Conservation (phyloP, 2,888 invertebrate genomes). For the Tenthredo distinguenda region DNA sequence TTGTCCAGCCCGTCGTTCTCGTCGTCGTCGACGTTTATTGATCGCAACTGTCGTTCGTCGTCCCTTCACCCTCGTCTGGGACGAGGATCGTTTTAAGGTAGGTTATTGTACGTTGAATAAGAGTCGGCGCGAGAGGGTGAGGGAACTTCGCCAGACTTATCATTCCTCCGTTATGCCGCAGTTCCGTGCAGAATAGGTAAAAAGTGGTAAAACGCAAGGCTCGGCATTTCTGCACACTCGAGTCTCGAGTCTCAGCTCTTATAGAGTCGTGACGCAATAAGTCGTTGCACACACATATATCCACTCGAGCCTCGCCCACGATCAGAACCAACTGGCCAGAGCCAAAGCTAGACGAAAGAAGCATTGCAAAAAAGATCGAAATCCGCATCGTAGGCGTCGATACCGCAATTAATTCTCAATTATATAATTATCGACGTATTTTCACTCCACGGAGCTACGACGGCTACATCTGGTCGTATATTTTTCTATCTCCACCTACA, state of each 20-base stretch:
- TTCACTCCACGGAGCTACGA: not conserved
- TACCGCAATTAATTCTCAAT: constrained; percentile 6
- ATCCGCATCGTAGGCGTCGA: not conserved
- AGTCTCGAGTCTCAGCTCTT: not conserved
- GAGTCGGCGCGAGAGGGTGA: too few species aligned
- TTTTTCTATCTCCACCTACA: not conserved
- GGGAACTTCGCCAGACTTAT: not conserved
- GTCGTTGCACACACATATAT: not conserved
- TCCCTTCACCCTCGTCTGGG: not conserved
- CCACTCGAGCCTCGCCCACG: constrained; percentile 47
- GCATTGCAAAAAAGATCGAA: not conserved
- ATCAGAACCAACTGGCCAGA: not conserved
- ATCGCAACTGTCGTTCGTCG: constrained; percentile 50
- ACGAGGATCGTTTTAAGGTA: constrained; percentile 7
- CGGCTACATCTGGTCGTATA: not conserved
- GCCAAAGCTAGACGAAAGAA: not conserved
- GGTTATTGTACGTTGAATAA: constrained; percentile 22
- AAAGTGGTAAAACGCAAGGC: not conserved
- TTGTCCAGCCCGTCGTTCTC: not conserved
- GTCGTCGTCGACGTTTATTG: constrained; percentile 10
- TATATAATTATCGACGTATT: not conserved
- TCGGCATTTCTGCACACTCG: constrained; percentile 9
- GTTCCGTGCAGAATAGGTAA: not conserved
- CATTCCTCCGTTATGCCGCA: not conserved
- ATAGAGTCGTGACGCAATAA: constrained; percentile 35